Conservation (phyloP, 2,113 vertebrate genomes). For the Todiramphus saurophagus region DNA sequence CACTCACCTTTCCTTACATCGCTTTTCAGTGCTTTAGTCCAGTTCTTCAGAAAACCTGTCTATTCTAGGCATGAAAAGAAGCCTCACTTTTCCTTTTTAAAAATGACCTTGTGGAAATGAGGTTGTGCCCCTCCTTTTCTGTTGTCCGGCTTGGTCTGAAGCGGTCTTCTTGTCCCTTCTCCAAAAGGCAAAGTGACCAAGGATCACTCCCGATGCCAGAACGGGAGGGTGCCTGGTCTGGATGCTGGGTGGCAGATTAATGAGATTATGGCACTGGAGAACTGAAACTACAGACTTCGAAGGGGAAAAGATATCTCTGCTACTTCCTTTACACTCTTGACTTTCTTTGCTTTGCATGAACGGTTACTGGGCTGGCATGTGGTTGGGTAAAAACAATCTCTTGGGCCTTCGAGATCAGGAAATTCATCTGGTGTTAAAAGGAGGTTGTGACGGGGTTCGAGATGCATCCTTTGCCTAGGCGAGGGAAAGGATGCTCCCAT, state of each 20-base stretch:
- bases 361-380: not conserved
- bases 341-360: not conserved
- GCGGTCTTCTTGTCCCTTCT: not conserved
- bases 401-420: not conserved
- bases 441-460: not conserved
- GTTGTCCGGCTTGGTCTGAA: not conserved
- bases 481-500: not conserved
- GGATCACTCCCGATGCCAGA: fast-evolving
- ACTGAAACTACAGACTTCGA: not conserved
- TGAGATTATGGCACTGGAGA: not conserved
- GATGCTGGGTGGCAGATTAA: not conserved
- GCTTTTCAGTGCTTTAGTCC: not conserved
- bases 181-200: not conserved
- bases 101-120: not conserved
- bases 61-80: not conserved
- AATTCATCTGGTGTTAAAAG: not conserved
- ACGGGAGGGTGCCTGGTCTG: not conserved
- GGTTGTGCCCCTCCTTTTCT: not conserved
- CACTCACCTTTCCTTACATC: not conserved
- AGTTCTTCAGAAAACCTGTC: not conserved
- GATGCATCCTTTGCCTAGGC: not conserved
- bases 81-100: not conserved
- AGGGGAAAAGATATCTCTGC: not conserved
- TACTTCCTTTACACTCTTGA: not conserved
- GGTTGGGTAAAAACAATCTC: not conserved